Conservation (phyloP, 2,888 invertebrate genomes). For the Lycaena phlaeas region DNA sequence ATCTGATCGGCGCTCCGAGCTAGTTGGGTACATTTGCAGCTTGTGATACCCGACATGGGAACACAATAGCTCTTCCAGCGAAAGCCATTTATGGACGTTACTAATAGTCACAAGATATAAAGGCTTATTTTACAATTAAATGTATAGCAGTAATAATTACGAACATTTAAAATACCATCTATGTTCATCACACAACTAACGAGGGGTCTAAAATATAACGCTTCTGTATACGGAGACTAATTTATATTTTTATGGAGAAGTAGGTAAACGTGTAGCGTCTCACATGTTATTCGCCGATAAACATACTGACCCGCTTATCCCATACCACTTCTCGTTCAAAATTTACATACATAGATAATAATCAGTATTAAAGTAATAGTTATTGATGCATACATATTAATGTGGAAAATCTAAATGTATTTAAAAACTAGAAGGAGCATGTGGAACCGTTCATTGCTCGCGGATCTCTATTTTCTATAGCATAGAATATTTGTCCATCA, state of each 20-base stretch:
- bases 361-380: neutral
- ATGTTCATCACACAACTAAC: constrained; percentile 1
- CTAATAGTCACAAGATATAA: constrained; percentile 21
- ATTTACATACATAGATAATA: neutral
- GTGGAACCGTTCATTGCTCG: no score
- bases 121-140: constrained; percentile 7
- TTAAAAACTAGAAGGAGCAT: no score
- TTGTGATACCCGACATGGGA: constrained; percentile 31
- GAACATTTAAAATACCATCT: no score
- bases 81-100: constrained; percentile 23
- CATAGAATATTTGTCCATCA: no score
- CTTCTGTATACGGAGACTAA: neutral
- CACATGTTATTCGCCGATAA: neutral
- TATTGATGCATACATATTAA: constrained; percentile 1
- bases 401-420: no score
- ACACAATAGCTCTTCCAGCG: constrained; percentile 24
- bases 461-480: no score
- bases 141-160: no score
- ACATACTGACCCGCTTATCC: constrained; percentile 3
- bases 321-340: neutral
- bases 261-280: neutral
- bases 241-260: neutral
- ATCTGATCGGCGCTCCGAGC: constrained; percentile 61
- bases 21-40: constrained; percentile 41
- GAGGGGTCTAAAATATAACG: neutral